Base-by-base conservation (phyloP, 2,797 vertebrate genomes). In the Neosalanx taihuensis region DNA sequence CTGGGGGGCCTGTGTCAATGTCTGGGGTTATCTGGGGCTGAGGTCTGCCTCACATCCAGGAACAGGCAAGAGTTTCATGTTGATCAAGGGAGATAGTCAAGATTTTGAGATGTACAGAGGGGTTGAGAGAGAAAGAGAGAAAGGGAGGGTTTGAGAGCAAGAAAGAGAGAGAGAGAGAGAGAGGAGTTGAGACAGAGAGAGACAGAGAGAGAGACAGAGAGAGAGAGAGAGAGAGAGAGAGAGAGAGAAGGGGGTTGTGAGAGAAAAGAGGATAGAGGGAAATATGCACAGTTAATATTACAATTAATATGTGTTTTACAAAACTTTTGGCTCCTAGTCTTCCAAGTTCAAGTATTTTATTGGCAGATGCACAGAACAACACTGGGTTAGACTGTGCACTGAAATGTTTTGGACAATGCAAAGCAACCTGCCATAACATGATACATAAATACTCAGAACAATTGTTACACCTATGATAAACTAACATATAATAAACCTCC, bases 11-110 rank as follows among this genome's bases (percentile, higher is more conserved):
- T 84, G 71, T 77, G 75, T 65, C 6, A 72, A 72, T 80, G 76
- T 78, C 77, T 81, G 74, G 71, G 85, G 85, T 91, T 91, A 92
- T 91, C 90, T 92, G 86, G 81, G 85, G 82, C 88, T 92, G 89
- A 86, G 88, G 90, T 93, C 86, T 90, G 85, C 89, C 86, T 84
- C 87, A 92, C 91, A 93, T 94, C 92, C 91, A 92, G 91, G 91
- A 93, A 94, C 93, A 81, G 85, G 79, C 89, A 80, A 93, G 86
- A 88, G 92, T 92, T 93, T 94, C 91, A 87, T 89, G 81, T 92
- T 70, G 26, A 71, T n/a, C 78, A 72, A 73, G 33, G 62, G 12
- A 51, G 49, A 68, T 20, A 79, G 51, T 72, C 58, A 78, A 78
- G 53, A 63, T 18, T 64, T 46, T 56, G 31, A 59, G 20, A 51